A percentile compares a stretch with the other conserved stretches of the same genome.
These are phyloP conservation scores for Hylaeus volcanicus DNA, from an alignment of 1,140 invertebrate genomes.

Conservation along the genomic window DNA sequence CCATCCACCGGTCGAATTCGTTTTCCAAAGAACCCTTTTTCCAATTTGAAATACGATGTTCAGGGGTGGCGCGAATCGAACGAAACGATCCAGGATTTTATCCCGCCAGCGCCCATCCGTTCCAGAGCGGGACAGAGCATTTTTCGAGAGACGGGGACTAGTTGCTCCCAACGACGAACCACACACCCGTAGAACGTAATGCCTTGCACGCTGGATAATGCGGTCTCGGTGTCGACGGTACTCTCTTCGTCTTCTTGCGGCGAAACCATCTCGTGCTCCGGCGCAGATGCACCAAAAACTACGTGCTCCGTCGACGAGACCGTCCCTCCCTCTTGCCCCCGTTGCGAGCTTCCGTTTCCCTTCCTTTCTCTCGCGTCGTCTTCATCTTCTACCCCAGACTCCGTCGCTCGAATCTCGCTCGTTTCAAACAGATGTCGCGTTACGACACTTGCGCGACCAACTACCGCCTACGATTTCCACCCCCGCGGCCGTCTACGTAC, in stretches of 20 bases:
- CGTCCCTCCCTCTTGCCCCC: background rate
- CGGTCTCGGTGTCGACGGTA: slow-evolving; percentile 60
- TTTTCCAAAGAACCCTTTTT: too few species aligned
- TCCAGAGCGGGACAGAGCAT: too few species aligned
- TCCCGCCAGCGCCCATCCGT: too few species aligned
- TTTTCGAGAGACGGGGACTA: slow-evolving; percentile 16
- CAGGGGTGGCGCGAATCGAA: too few species aligned
- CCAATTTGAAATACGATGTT: too few species aligned
- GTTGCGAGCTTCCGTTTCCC: background rate
- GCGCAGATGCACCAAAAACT: slow-evolving; percentile 55
- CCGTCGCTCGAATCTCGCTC: slow-evolving; percentile 36
- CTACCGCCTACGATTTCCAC: slow-evolving; percentile 41
- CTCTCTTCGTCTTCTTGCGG: slow-evolving; percentile 63
- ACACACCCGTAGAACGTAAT: slow-evolving; percentile 53
- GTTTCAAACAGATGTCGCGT: slow-evolving; percentile 67
- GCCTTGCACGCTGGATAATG: slow-evolving; percentile 62
- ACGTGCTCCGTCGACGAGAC: slow-evolving; percentile 5
- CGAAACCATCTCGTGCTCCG: slow-evolving; percentile 30
- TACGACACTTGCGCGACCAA: slow-evolving; percentile 61
- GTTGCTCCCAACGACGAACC: background rate
- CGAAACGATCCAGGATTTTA: too few species aligned
- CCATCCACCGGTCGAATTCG: too few species aligned
- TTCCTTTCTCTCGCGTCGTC: background rate
- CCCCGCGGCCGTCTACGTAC: slow-evolving; percentile 26
- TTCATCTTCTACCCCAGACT: background rate